Evolutionary conservation across 53 echinoderm and acorn worm species (phyloP).

Genomic region (Actinopyga echinites): DNA sequence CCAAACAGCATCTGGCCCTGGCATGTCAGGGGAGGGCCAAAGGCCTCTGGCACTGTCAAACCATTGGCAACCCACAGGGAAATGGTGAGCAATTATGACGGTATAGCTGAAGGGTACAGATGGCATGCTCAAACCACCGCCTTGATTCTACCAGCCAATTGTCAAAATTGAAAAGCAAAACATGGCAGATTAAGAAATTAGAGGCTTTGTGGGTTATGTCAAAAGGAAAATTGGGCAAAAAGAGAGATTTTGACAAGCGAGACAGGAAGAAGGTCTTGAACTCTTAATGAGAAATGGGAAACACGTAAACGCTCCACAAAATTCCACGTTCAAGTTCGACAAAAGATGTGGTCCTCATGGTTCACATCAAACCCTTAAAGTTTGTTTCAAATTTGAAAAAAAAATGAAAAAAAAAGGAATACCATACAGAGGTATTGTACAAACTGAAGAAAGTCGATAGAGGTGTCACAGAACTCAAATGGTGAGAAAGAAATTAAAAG

Average conservation of each 20-base stretch:
- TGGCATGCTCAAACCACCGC: background rate
- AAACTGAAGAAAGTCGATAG: no score
- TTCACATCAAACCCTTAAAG: no score
- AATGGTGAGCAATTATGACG: constrained; percentile 19
- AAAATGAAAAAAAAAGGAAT: no score
- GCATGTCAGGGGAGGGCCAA: constrained; percentile 25
- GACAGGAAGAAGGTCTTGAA: no score
- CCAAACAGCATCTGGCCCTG: constrained; percentile 10
- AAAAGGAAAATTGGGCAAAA: constrained; percentile 31
- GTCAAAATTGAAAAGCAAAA: constrained; percentile 31
- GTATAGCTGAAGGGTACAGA: constrained; percentile 10
- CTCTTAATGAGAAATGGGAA: no score
- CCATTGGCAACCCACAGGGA: constrained; percentile 25
- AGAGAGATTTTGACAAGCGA: background rate
- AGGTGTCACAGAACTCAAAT: no score
- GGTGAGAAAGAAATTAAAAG: no score
- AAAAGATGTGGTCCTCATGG: no score
- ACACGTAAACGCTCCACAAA: no score
- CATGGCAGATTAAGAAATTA: constrained; percentile 22
- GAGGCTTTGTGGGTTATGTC: constrained; percentile 33
- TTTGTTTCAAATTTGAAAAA: no score
- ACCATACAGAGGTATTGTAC: no score
- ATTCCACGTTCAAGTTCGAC: no score
- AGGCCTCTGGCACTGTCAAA: constrained; percentile 18
- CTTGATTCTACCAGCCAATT: constrained; percentile 7